Evolutionary conservation across 2,888 invertebrate species (phyloP), one percentile per base, ranked within the genome.

Genomic region (Agrilus mali): DNA sequence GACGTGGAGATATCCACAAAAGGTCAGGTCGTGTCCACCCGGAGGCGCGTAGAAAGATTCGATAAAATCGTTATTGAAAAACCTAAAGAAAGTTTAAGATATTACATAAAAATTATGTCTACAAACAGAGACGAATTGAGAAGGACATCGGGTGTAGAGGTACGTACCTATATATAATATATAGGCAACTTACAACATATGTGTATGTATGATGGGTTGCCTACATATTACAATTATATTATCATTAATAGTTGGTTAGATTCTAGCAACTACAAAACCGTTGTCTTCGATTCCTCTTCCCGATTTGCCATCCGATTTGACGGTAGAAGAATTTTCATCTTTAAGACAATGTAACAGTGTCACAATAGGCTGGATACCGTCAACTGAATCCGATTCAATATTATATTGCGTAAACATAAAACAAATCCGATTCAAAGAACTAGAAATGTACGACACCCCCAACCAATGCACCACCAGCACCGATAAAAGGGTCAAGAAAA

Each of bases 311-410:
- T 59, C 58, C 14, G 68, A 69, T 45, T 66, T 69, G 10, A 67
- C 67, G 12, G 66, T 77, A 1, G 64, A 70, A 43, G 73, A 75
- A 54, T 72, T 72, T 45, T 60, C 64, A 36, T 66, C 72, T 4
- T 56, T 69, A 34, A 54, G 67, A 44, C 61, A 59, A 14, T 78
- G 78, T 53, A 65, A 71, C 40, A 68, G 72, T n/a, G 67, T 70
- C 2, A 73, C 71, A 13, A 67, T 78, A 13, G 74, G 74, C 17
- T 78, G 78, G 78, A 61, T 72, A 45, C 67, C 73, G 4, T 68
- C 73, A 1, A 70, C 71, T 1, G 73, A 70, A 48, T 59, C 62
- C 17, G 44, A 49, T 2, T 49, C 52, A 2, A 27, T 27, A 27
- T 53, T 55, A 34, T 71, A 71, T 52, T 71, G 70, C 47, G 53